These are phyloP conservation scores for Protaetia brevitarsis DNA, from an alignment of 1,140 invertebrate species.

Conservation along the genomic window DNA sequence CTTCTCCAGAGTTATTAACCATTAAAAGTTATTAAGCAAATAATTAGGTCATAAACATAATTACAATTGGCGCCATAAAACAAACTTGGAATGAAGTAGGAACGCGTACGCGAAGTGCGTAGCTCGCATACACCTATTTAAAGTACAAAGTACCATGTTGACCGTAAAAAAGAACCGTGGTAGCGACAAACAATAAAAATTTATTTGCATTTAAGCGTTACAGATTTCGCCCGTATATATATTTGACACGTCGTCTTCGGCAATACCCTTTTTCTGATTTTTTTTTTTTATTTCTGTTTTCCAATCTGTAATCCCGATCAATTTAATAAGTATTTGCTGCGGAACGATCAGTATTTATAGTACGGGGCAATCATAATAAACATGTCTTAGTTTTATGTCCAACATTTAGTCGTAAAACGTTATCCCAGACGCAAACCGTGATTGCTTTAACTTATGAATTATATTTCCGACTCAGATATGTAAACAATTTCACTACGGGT, in stretches of 20 bases:
- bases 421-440: constrained; percentile 25
- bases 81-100: not conserved
- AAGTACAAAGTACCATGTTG: constrained; percentile 5
- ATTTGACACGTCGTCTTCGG: not conserved
- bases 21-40: constrained; percentile 15
- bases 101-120: constrained; percentile 6
- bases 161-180: constrained; percentile 3
- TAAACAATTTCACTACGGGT: constrained; percentile 14
- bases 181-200: constrained; percentile 7
- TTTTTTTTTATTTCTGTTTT: constrained; percentile 4
- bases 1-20: constrained; percentile 8
- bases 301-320: constrained; percentile 8
- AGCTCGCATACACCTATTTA: constrained; percentile 19
- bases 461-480: constrained; percentile 20
- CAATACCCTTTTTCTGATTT: not conserved
- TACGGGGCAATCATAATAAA: constrained; percentile 36
- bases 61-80: constrained; percentile 10
- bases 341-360: constrained; percentile 24
- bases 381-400: constrained; percentile 34
- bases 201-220: constrained; percentile 18
- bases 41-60: constrained; percentile 13
- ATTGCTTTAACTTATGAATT: constrained; percentile 26
- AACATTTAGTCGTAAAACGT: constrained; percentile 33
- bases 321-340: constrained; percentile 22
- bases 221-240: not conserved